phyloP scores from a whole-genome alignment of 2,888 invertebrate species.

The Yponomeuta cagnagella region DNA sequence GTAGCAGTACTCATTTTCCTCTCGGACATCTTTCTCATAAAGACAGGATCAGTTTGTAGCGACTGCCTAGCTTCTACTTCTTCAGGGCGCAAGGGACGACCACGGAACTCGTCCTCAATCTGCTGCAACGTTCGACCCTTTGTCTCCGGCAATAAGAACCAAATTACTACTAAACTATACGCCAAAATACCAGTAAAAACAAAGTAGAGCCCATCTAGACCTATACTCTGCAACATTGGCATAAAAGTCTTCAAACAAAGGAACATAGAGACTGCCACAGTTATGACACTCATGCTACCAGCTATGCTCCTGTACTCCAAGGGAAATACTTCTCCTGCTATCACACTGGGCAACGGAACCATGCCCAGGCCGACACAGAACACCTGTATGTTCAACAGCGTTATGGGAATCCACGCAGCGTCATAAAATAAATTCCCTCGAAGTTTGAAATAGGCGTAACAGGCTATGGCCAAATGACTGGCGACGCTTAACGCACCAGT shows the following conservation, averaged over 20 bases:
- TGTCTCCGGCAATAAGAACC: constrained; percentile 78
- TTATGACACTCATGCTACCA: constrained; percentile 75
- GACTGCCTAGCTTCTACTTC: constrained; percentile 21
- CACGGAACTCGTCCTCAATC: constrained; percentile 76
- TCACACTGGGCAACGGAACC: constrained; percentile 80
- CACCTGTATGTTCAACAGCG: constrained; percentile 70
- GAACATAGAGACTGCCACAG: constrained; percentile 76
- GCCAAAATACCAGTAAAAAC: constrained; percentile 71
- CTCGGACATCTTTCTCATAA: constrained; percentile 42
- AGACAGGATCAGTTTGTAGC: constrained; percentile 36
- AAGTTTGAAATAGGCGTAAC: constrained; percentile 44
- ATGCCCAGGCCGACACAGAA: constrained; percentile 74
- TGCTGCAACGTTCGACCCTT: constrained; percentile 78
- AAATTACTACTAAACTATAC: constrained; percentile 67
- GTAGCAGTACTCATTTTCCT: constrained; percentile 30
- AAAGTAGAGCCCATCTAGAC: constrained; percentile 73
- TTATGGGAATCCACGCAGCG: constrained; percentile 57
- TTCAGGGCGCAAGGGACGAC: constrained; percentile 28
- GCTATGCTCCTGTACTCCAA: constrained; percentile 76
- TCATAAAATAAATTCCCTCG: constrained; percentile 36
- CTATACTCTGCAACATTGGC: constrained; percentile 59
- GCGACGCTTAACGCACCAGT: constrained; percentile 74
- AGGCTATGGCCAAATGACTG: constrained; percentile 70
- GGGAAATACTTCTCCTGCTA: constrained; percentile 82
- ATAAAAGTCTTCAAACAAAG: constrained; percentile 78